phyloP scores from a whole-genome alignment of 2,888 invertebrate genomes.

The Serrognathus titanus region DNA sequence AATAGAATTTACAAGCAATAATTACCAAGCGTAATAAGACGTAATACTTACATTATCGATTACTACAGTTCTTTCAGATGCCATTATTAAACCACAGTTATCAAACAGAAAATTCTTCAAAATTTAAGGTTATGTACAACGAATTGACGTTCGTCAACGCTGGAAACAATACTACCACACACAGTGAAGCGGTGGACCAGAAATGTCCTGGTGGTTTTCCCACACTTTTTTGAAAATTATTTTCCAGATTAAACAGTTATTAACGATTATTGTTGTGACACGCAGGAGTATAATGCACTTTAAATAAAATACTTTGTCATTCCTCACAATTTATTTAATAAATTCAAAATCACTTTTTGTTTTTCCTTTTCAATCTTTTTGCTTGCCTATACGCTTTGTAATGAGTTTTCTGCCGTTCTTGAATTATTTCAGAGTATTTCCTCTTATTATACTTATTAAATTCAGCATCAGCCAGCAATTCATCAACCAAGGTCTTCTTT shows the following conservation, averaged over 20 bases:
- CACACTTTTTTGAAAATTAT: no score
- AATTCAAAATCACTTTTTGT: conserved; percentile 31
- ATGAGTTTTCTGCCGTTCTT: conserved; percentile 65
- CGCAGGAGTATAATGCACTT: no score
- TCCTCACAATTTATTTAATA: no score
- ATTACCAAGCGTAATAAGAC: neutral
- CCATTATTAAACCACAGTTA: neutral
- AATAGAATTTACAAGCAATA: neutral
- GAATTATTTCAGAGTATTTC: conserved; percentile 74
- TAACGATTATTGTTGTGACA: no score
- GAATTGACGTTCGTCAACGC: no score
- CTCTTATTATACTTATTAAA: conserved; percentile 78
- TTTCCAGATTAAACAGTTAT: no score
- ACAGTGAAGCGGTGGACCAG: no score
- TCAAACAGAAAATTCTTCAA: no score
- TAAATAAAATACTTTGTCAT: no score
- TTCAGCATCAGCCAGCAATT: conserved; percentile 84
- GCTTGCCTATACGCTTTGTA: conserved; percentile 65
- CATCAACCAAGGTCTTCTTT: conserved; percentile 89
- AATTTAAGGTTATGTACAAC: no score
- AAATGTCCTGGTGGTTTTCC: no score
- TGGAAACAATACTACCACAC: no score
- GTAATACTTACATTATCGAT: conserved; percentile 11
- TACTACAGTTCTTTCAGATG: neutral
- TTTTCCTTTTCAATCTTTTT: conserved; percentile 70